phyloP scores from a whole-genome alignment of 37 sponge, comb jelly and placozoan species.

The Halisarca cf. caerulea region DNA sequence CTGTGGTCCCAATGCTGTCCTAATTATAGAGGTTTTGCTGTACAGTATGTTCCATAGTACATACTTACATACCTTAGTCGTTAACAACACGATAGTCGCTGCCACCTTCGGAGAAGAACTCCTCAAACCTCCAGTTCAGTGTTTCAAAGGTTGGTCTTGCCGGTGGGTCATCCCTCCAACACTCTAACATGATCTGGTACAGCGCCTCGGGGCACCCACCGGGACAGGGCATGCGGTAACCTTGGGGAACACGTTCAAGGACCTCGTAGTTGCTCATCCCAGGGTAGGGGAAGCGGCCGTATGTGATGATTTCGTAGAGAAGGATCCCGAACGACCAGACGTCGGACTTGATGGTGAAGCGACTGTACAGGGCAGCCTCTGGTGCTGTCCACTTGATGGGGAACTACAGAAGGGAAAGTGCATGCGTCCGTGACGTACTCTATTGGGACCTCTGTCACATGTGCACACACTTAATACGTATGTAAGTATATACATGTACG shows the following conservation, averaged over 20 bases:
- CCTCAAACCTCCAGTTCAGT: slow-evolving; percentile 85
- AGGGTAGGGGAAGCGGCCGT: slow-evolving; percentile 96
- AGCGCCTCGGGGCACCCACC: slow-evolving; percentile 66
- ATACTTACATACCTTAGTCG: slow-evolving; percentile 1
- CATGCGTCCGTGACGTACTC: not conserved
- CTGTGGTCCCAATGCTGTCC: too few species aligned
- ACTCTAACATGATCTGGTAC: slow-evolving; percentile 81
- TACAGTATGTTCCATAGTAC: too few species aligned
- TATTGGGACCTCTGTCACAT: not conserved
- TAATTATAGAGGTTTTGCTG: too few species aligned
- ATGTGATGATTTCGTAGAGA: slow-evolving; percentile 92
- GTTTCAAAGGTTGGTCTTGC: slow-evolving; percentile 89
- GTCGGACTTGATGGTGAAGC: slow-evolving; percentile 98
- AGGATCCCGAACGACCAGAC: slow-evolving; percentile 98
- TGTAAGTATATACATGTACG: too few species aligned
- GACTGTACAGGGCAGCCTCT: slow-evolving; percentile 92
- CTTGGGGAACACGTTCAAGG: slow-evolving; percentile 64
- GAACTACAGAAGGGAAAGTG: slow-evolving; percentile 45
- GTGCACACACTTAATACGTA: too few species aligned
- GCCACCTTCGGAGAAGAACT: slow-evolving; percentile 67
- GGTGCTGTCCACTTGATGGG: slow-evolving; percentile 99
- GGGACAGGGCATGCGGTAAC: slow-evolving; percentile 86
- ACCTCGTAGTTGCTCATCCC: slow-evolving; percentile 97
- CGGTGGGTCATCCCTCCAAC: slow-evolving; percentile 82
- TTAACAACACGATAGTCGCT: slow-evolving; percentile 18